Evolutionary conservation across 2,888 invertebrate species (phyloP).

Genomic region (Coenonympha glycerion): DNA sequence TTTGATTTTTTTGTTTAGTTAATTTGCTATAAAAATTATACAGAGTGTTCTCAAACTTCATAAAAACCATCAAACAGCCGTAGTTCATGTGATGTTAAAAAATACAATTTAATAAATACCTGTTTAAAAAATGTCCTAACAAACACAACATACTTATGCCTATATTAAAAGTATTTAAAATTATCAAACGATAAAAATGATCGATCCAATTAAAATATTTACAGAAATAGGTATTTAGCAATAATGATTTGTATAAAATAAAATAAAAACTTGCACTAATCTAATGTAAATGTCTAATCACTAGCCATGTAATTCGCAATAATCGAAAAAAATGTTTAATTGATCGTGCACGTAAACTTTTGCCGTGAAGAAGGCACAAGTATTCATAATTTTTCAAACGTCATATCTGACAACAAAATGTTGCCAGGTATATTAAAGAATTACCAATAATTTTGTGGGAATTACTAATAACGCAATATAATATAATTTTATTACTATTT

Average conservation of each 20-base stretch:
- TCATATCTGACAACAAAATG: neutral
- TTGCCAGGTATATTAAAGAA: neutral
- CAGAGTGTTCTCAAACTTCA: neutral
- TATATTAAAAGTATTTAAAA: constrained; percentile 14
- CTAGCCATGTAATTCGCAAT: constrained; percentile 73
- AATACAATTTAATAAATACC: constrained; percentile 9
- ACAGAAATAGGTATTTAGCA: constrained; percentile 45
- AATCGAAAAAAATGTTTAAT: constrained; percentile 40
- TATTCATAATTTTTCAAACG: neutral
- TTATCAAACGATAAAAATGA: constrained; percentile 37
- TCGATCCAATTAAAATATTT: constrained; percentile 47
- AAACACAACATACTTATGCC: constrained; percentile 19
- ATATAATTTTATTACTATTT: no score
- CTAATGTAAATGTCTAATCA: constrained; percentile 72
- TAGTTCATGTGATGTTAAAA: constrained; percentile 16
- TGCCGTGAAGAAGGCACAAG: neutral
- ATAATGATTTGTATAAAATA: constrained; percentile 44
- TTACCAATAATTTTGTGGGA: no score
- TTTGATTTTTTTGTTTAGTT: no score
- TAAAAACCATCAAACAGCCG: constrained; percentile 5
- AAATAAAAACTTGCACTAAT: constrained; percentile 46
- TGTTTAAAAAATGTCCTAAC: constrained; percentile 14
- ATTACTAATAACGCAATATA: no score
- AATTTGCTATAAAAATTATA: neutral
- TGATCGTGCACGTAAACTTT: constrained; percentile 17